These are phyloP conservation scores for Falco naumanni DNA, from an alignment of 2,797 vertebrate genomes.

Conservation along the genomic window DNA sequence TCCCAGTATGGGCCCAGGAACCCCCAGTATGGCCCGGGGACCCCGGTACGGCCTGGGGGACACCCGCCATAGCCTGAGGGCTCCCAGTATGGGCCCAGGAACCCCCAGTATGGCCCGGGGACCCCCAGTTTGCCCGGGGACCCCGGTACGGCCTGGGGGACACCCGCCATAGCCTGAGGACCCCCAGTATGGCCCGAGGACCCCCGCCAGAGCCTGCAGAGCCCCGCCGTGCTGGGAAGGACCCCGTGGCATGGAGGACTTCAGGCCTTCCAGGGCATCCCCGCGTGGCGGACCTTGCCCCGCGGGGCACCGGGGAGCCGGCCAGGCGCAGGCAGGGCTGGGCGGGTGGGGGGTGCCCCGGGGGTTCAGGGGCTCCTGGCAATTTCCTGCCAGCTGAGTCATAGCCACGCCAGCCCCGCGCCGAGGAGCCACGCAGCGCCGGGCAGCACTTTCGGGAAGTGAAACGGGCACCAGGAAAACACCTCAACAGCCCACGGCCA, in stretches of 20 bases:
- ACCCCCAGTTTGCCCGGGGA: no score
- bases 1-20: no score
- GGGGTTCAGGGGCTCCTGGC: neutral
- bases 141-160: no score
- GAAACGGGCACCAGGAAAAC: neutral
- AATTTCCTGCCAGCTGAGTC: slow-evolving; percentile 1
- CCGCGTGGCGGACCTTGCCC: no score
- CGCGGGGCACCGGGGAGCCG: no score
- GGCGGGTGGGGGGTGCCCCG: no score
- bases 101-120: no score
- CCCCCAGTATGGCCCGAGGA: neutral
- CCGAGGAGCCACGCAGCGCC: neutral
- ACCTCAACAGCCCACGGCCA: neutral
- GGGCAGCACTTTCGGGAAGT: neutral
- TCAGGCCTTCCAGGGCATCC: neutral
- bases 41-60: no score
- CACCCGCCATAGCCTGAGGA: no score
- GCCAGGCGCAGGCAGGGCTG: neutral
- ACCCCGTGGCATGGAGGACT: neutral
- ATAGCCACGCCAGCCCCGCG: accelerated
- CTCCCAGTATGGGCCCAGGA: accelerated
- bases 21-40: no score
- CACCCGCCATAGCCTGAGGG: neutral
- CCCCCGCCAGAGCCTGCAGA: neutral
- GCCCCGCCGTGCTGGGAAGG: no score